Evolutionary conservation across 2,113 vertebrate genomes (phyloP).

Genomic region (Notarius lentiginosus): DNA sequence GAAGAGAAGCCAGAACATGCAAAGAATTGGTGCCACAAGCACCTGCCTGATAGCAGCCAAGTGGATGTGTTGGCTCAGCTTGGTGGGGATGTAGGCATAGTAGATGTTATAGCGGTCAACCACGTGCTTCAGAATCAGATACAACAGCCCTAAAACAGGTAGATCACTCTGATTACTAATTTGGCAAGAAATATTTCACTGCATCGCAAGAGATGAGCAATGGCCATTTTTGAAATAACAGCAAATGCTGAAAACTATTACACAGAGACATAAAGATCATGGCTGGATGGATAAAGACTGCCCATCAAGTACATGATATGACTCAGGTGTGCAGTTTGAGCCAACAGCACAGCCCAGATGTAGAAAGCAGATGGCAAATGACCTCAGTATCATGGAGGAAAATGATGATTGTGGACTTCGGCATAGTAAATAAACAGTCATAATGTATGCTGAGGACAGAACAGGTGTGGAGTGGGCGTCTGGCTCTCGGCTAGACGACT

Average conservation of each 20-base stretch:
- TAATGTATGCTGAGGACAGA: conserved; percentile 56
- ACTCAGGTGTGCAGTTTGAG: not conserved
- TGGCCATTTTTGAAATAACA: not conserved
- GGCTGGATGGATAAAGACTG: not conserved
- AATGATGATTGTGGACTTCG: conserved; percentile 45
- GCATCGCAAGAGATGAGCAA: not conserved
- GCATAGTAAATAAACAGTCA: conserved; percentile 66
- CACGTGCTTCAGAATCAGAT: conserved; percentile 92
- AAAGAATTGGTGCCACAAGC: conserved; percentile 85
- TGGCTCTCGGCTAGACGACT: conserved; percentile 68
- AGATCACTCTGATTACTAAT: not conserved
- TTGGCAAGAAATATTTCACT: not conserved
- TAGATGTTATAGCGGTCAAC: conserved; percentile 97
- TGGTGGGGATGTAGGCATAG: conserved; percentile 92
- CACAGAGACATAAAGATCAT: not conserved
- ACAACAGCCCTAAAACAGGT: conserved; percentile 81
- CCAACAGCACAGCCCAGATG: conserved; percentile 24
- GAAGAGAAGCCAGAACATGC: conserved; percentile 96
- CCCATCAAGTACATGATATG: not conserved
- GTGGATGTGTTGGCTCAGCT: conserved; percentile 88
- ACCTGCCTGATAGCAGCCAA: conserved; percentile 86
- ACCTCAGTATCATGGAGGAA: conserved; percentile 29
- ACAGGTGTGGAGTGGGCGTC: conserved; percentile 75
- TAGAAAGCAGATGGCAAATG: conserved; percentile 37
- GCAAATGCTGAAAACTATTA: not conserved